Percentiles rank a stretch among this genome's conserved stretches.
phyloP scores from a whole-genome alignment of 2,797 vertebrate genomes.

The Coregonus suidteri region DNA sequence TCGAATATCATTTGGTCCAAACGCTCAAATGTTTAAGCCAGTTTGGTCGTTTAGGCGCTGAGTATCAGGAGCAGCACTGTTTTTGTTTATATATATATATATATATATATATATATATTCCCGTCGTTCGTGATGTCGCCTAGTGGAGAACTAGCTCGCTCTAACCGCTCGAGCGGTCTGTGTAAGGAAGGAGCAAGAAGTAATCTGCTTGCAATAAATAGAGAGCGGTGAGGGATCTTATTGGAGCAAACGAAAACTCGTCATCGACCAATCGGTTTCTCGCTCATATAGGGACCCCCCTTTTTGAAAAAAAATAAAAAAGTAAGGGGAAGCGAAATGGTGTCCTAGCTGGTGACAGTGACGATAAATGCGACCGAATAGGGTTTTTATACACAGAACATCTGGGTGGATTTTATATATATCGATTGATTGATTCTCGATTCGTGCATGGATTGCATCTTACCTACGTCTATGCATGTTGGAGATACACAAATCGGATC shows the following conservation, averaged over 20 bases:
- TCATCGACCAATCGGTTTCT: slow-evolving; percentile 91
- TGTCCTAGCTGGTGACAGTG: slow-evolving; percentile 66
- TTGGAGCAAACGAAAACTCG: slow-evolving; percentile 92
- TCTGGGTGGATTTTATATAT: not conserved
- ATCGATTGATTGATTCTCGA: not conserved
- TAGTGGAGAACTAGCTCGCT: slow-evolving; percentile 71
- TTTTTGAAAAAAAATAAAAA: slow-evolving; percentile 61
- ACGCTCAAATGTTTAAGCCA: slow-evolving; percentile 53
- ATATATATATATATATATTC: slow-evolving; percentile 34
- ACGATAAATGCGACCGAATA: slow-evolving; percentile 53
- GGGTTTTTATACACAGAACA: not conserved
- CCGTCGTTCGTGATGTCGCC: slow-evolving; percentile 65
- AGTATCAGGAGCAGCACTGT: slow-evolving; percentile 55
- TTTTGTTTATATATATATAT: slow-evolving; percentile 61
- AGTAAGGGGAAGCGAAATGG: slow-evolving; percentile 66
- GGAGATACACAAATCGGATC: not conserved
- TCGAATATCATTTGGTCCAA: slow-evolving; percentile 37
- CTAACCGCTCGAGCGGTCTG: slow-evolving; percentile 85
- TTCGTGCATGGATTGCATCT: not conserved
- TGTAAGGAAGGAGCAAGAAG: slow-evolving; percentile 94
- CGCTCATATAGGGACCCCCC: slow-evolving; percentile 86
- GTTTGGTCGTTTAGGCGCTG: slow-evolving; percentile 55
- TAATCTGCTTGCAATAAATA: slow-evolving; percentile 98
- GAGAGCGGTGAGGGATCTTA: slow-evolving; percentile 85
- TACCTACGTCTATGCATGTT: not conserved